Base-by-base conservation (phyloP, 2,888 invertebrate species). In the Hecatera dysodea region DNA sequence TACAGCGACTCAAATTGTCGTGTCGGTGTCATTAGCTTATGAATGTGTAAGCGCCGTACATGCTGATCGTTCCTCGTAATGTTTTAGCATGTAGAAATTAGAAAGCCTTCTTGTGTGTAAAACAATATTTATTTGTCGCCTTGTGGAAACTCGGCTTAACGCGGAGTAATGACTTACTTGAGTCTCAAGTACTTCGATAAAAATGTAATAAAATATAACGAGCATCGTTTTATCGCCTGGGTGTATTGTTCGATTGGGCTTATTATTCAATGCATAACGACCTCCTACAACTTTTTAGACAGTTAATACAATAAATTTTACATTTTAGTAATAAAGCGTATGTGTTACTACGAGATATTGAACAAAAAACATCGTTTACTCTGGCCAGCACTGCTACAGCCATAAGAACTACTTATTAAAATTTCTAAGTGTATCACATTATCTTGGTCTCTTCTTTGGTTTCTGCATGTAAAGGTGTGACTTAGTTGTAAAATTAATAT, bases 41-140 rank as follows among this genome's bases (percentile, higher is more conserved):
- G 27, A 39, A 56, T 27, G 22, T 71, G 48, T 39, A 17, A 59
- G 52, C 2, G 36, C 24, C 44, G 57, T 46, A 44, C 19, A 53
- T 39, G 24, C 59, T 59, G 27, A 53, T 65, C 3, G 48, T 33
- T 72, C 52, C 19, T 48, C 22, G 11, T 46, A 55, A 55, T 22
- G 1, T 60, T 60, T 36, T 19, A 24, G 53, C 48, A 33, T 50
- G 27, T 44, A 50, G 61, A 52, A 62, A 67, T 56, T 67, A 74
- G 67, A 75, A 62, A 74, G 67, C 57, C 0, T 44, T 74, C 39
- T 42, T 33, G 27, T 22, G 59, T 29, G 7, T 27, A 27, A 22
- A 46, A 59, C 39, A 39, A 22, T 55, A 55, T 22, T 27, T 62
- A 39, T 59, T 56, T 55, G 22, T 39, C 22, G 12, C 6, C 6